Base-by-base conservation (phyloP, 2,797 vertebrate genomes). In the Acanthopagrus latus region DNA sequence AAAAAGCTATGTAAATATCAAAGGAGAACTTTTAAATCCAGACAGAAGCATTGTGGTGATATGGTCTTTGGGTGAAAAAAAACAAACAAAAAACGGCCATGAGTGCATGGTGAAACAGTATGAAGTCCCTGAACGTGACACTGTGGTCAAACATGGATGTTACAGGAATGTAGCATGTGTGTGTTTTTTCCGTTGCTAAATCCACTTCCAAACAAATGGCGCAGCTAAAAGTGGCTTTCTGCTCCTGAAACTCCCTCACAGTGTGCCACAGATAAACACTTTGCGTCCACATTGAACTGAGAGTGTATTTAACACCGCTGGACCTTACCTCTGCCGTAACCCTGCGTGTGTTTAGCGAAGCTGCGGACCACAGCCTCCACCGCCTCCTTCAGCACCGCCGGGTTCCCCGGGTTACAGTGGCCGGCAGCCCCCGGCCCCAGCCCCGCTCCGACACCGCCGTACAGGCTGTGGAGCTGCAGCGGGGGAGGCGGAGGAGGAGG, bases 291-390 rank as follows among this genome's bases (percentile, higher is more conserved):
- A 8, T 59, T 18, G 41, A 47, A 43, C 18, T 5, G 20, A 21
- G 5, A 20, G 1, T 6, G 29, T 16, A 1, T 7, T 33, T n/a
- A 13, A 21, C 44, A 3, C 41, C n/a, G 0, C 11, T 6, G 27
- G 44, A 63, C 27, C 2, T 96, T 95, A 98, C 98, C 97, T 94
- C 97, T 95, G 85, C 97, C 97, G 79, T 99, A 98, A 71, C 97
- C 97, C 81, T 99, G 98, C 9, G 98, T 99, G 95, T 99, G 97
- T 87, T 98, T 98, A 83, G 97, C 97, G 94, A 99, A 98, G 95
- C 98, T 99, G 90, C 97, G 91, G 72, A 99, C 98, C 86, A 99
- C 98, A 13, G 97, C 98, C 92, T 99, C 98, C 93, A 98, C 97
- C 10, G 97, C 98, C 86, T 99, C 97, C 89, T 97, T 93, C 92